These are phyloP conservation scores for Lepidotrigona ventralis DNA, from an alignment of 1,140 invertebrate genomes.

Conservation along the genomic window DNA sequence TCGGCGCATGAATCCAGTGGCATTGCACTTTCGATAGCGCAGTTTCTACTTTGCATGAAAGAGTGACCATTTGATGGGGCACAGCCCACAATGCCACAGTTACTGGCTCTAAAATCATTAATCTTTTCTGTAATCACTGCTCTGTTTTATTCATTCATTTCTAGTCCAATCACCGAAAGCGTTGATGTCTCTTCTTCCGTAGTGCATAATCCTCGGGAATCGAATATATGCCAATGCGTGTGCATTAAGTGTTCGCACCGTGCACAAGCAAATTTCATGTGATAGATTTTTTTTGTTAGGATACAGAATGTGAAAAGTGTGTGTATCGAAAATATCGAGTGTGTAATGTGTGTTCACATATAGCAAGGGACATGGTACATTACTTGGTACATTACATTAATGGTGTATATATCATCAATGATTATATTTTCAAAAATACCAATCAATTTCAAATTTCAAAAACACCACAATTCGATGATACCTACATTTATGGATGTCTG, in stretches of 20 bases:
- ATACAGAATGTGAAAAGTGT: neutral
- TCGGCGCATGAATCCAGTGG: constrained; percentile 71
- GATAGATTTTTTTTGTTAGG: neutral
- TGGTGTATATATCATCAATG: neutral
- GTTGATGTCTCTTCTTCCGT: constrained; percentile 20
- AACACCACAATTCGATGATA: neutral
- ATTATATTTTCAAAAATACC: neutral
- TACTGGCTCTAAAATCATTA: constrained; percentile 69
- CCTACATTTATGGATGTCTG: neutral
- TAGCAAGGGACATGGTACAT: no score
- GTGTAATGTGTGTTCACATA: neutral
- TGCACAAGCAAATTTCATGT: constrained; percentile 20
- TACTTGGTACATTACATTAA: neutral
- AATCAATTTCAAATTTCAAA: neutral
- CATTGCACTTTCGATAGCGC: constrained; percentile 67
- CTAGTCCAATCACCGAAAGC: constrained; percentile 54
- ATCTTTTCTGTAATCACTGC: constrained; percentile 25
- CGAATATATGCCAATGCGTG: constrained; percentile 24
- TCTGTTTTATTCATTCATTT: neutral
- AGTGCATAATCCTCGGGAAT: constrained; percentile 18
- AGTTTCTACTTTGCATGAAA: constrained; percentile 73
- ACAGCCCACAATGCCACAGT: constrained; percentile 73
- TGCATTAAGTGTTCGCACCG: constrained; percentile 40
- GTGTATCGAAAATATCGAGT: neutral
- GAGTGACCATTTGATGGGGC: constrained; percentile 73